Conservation (phyloP, 2,113 vertebrate genomes). For the Chloropsis cyanopogon region DNA sequence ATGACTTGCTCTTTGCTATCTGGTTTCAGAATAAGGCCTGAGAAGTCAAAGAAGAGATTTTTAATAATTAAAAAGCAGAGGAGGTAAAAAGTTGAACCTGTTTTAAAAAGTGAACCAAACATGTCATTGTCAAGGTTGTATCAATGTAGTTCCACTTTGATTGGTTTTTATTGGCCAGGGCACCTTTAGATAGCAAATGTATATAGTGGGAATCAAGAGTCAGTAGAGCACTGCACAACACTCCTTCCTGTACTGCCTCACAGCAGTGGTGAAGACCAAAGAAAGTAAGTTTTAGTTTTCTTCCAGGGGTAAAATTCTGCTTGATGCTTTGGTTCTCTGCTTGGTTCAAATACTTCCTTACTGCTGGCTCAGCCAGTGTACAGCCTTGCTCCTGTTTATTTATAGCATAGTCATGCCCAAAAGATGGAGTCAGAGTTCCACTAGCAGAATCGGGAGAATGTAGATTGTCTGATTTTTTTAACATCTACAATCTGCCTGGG, state of each 20-base stretch:
- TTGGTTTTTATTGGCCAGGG: neutral
- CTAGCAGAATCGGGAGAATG: neutral
- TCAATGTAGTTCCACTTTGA: neutral
- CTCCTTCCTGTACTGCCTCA: neutral
- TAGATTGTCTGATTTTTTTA: neutral
- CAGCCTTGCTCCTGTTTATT: neutral
- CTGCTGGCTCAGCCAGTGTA: neutral
- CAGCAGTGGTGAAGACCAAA: neutral
- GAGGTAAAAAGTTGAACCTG: neutral
- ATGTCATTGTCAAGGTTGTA: neutral
- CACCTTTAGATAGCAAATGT: neutral
- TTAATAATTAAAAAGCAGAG: neutral
- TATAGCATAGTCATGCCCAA: neutral
- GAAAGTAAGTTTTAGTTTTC: neutral
- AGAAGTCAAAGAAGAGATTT: neutral
- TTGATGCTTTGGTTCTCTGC: neutral
- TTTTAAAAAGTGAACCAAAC: neutral
- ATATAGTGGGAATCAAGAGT: neutral
- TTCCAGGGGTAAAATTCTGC: neutral
- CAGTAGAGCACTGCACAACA: neutral
- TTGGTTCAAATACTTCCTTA: neutral
- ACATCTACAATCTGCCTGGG: neutral
- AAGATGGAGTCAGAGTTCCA: constrained; percentile 24
- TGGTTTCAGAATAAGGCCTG: neutral
- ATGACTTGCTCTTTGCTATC: neutral